phyloP scores from a whole-genome alignment of 2,113 vertebrate species.

The Forbesichthys agassizii region DNA sequence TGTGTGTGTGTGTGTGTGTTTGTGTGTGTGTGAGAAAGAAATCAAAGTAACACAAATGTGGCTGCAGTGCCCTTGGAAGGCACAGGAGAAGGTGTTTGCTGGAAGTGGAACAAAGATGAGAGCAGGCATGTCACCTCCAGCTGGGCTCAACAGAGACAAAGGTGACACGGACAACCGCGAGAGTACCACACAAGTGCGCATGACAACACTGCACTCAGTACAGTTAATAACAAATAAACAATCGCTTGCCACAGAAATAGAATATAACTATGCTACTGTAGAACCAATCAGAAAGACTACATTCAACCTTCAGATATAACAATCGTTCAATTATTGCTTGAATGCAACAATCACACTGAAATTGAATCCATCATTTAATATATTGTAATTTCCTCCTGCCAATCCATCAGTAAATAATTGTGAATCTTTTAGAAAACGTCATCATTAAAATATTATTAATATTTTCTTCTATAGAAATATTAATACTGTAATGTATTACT shows the following conservation, averaged over 20 bases:
- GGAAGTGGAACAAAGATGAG: slow-evolving; percentile 63
- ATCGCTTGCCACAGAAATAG: too few species aligned
- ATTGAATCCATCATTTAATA: too few species aligned
- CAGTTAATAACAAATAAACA: background rate
- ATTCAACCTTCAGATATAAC: too few species aligned
- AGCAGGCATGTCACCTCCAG: slow-evolving; percentile 68
- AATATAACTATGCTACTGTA: too few species aligned
- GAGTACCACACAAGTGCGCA: slow-evolving; percentile 22
- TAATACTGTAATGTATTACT: too few species aligned
- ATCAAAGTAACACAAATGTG: slow-evolving; percentile 58
- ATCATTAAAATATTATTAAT: background rate
- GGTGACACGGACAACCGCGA: slow-evolving; percentile 64
- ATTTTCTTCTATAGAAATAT: too few species aligned
- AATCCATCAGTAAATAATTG: too few species aligned
- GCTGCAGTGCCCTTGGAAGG: slow-evolving; percentile 61
- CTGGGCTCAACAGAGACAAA: slow-evolving; percentile 61
- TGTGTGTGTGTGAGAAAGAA: slow-evolving; percentile 32
- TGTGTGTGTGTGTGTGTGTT: too few species aligned
- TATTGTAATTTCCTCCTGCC: too few species aligned
- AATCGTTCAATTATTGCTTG: too few species aligned
- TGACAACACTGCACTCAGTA: slow-evolving; percentile 36
- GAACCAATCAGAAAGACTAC: too few species aligned
- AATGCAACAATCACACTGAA: too few species aligned
- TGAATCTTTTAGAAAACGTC: background rate
- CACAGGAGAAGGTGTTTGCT: slow-evolving; percentile 67